Evolutionary conservation across 2,797 vertebrate species (phyloP).

Genomic region (Myoxocephalus aenaeus): DNA sequence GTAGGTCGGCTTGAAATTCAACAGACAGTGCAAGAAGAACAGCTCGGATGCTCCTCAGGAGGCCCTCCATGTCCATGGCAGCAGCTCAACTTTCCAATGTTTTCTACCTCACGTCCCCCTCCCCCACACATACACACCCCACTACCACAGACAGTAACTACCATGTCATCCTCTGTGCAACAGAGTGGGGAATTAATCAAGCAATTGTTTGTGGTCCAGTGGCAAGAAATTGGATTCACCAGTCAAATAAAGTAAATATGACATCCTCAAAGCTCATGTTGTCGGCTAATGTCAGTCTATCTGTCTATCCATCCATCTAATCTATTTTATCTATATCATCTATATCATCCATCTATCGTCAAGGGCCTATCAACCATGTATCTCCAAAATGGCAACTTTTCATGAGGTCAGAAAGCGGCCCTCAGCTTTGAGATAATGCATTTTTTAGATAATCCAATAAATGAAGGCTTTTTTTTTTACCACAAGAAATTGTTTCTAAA

Average conservation of each 20-base stretch:
- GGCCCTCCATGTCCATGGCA: slow-evolving; percentile 70
- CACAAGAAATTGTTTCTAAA: background rate
- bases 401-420: background rate
- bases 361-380: background rate
- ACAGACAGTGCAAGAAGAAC: slow-evolving; percentile 61
- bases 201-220: slow-evolving; percentile 27
- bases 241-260: background rate
- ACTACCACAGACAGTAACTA: slow-evolving; percentile 47
- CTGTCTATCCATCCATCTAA: too few relatives aligned
- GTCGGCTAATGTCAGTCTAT: slow-evolving; percentile 2
- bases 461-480: background rate
- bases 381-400: background rate
- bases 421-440: background rate
- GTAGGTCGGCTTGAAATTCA: slow-evolving; percentile 59
- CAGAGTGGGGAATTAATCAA: slow-evolving; percentile 64
- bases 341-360: background rate
- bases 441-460: background rate
- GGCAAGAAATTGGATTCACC: slow-evolving; percentile 34
- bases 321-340: background rate
- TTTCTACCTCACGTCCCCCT: slow-evolving; percentile 51
- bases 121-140: slow-evolving; percentile 43
- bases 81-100: slow-evolving; percentile 71
- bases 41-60: slow-evolving; percentile 80
- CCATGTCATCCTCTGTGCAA: slow-evolving; percentile 44
- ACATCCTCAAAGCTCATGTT: slow-evolving; percentile 23